These are phyloP conservation scores for Python bivittatus DNA, from an alignment of 2,113 vertebrate genomes.

Conservation along the genomic window DNA sequence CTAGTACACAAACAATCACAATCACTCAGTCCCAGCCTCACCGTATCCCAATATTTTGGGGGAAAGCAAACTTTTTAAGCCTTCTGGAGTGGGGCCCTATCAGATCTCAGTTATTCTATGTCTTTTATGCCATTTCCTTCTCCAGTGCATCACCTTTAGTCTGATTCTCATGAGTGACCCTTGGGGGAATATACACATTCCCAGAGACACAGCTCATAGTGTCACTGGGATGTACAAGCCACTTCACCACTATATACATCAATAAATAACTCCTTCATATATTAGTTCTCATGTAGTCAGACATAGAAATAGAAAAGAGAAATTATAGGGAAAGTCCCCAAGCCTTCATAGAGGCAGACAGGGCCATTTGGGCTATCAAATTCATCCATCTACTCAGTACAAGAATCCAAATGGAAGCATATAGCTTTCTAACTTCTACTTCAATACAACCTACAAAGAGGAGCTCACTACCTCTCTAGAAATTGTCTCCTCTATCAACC, in stretches of 20 bases:
- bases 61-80: no score
- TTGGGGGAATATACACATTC: neutral
- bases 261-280: neutral
- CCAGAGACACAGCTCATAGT: neutral
- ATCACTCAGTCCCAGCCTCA: neutral
- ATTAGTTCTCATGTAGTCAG: neutral
- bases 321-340: neutral
- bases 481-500: neutral
- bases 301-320: neutral
- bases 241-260: neutral
- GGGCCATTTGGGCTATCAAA: neutral
- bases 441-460: neutral
- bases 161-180: neutral
- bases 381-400: neutral
- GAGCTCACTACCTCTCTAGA: neutral
- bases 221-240: neutral
- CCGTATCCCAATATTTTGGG: neutral
- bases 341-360: neutral
- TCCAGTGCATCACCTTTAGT: neutral
- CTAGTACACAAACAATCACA: neutral
- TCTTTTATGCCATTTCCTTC: neutral
- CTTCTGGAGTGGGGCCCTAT: no score
- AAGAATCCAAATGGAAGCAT: neutral
- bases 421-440: neutral
- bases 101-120: neutral